Evolutionary conservation across 1,140 invertebrate species (phyloP).

Genomic region (Drosophila insularis): DNA sequence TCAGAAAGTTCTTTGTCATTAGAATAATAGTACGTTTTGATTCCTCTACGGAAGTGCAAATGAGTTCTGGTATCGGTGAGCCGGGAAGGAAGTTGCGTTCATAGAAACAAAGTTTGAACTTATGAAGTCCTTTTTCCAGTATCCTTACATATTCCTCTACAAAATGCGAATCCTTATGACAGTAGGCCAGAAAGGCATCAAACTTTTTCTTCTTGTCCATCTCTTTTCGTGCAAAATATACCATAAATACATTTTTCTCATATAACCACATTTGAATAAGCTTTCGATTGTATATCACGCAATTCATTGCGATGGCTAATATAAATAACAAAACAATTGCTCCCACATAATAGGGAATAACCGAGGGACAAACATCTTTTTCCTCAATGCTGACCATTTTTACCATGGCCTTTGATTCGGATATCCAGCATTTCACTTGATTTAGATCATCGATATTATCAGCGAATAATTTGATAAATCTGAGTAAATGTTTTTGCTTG

Average conservation of each 20-base stretch:
- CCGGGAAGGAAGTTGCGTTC: neutral
- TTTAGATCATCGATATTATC: neutral
- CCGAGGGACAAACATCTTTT: neutral
- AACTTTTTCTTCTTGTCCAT: neutral
- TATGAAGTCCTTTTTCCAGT: too few relatives aligned
- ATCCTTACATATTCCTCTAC: too few relatives aligned
- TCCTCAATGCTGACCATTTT: neutral
- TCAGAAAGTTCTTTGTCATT: neutral
- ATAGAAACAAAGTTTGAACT: too few relatives aligned
- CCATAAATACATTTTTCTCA: neutral
- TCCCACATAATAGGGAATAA: neutral
- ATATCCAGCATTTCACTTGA: neutral
- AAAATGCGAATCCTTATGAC: neutral
- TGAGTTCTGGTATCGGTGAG: neutral
- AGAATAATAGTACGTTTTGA: conserved; percentile 3
- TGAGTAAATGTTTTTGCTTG: neutral
- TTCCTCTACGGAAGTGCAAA: neutral
- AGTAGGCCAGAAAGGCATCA: neutral
- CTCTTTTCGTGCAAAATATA: neutral
- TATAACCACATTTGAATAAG: neutral
- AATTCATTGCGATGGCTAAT: neutral
- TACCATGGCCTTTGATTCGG: too few relatives aligned
- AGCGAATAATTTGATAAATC: too few relatives aligned
- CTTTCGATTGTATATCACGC: neutral
- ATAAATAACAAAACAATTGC: neutral